These are phyloP conservation scores for Tenthredo mesomela DNA, from an alignment of 2,888 invertebrate genomes.

Conservation along the genomic window DNA sequence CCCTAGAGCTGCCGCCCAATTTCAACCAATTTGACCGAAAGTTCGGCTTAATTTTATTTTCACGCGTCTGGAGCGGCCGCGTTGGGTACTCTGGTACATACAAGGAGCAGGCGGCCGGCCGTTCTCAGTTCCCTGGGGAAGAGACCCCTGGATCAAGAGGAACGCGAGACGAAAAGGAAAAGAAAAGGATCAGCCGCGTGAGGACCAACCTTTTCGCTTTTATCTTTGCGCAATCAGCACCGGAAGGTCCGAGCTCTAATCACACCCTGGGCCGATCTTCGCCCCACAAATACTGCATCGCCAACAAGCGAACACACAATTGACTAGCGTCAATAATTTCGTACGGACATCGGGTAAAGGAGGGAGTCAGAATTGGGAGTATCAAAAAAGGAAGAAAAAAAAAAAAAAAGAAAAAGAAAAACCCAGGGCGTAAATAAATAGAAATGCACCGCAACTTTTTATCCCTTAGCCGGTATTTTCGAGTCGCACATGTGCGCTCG, in stretches of 20 bases:
- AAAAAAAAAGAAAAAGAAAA: neutral
- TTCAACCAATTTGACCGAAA: conserved; percentile 82
- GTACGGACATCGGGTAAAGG: neutral
- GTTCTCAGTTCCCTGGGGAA: conserved; percentile 57
- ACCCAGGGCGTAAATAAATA: conserved; percentile 33
- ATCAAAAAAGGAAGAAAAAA: neutral
- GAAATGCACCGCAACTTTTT: conserved; percentile 51
- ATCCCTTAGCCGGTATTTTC: conserved; percentile 37
- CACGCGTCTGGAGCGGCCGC: conserved; percentile 74
- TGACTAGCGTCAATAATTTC: conserved; percentile 35
- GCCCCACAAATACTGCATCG: conserved; percentile 7
- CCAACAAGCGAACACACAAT: conserved; percentile 25
- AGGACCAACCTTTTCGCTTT: conserved; percentile 59
- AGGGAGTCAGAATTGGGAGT: neutral
- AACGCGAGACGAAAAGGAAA: conserved; percentile 60
- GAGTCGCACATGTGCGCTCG: conserved; percentile 43
- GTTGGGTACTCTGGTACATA: conserved; percentile 37
- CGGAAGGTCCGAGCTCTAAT: conserved; percentile 67
- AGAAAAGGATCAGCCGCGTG: conserved; percentile 20
- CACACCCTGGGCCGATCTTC: conserved; percentile 58
- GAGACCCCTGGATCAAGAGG: conserved; percentile 51
- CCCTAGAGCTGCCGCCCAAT: conserved; percentile 78
- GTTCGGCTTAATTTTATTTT: conserved; percentile 81
- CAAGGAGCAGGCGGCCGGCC: conserved; percentile 51
- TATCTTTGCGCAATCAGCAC: conserved; percentile 74